Base-by-base conservation (phyloP, 64 coral and sea anemone genomes). In the Montipora cactus region DNA sequence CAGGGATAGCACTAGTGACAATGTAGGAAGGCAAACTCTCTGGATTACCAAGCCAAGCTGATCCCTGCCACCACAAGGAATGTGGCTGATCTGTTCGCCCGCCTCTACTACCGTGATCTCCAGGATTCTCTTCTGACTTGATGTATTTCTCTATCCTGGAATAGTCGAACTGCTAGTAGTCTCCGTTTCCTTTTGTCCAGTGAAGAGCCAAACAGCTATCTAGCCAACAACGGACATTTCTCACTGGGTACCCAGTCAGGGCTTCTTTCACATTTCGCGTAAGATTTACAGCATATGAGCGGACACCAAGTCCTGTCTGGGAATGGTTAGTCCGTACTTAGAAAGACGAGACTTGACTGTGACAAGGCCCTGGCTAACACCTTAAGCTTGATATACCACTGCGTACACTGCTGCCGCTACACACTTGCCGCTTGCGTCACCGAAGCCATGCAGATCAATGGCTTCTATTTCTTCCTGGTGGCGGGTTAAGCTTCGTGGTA, bases 41-140 rank as follows among this genome's bases (percentile, higher is more conserved):
- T 53, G 86, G 86, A 19, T 88, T 25, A 75, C 69, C 13, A 4
- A 88, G 86, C 86, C 86, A 88, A 2, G 47, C 47, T 50, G 86
- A 49, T 12, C 86, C 86, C 75, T n/a, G 2, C 86, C 86, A 88
- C 86, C 86, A 88, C 86, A 88, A 58, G 11, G 52, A 48, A 23
- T 47, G 9, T 19, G 67, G 71, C 49, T 73, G 37, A 62, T 87
- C 84, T 73, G 71, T 9, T 22, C 75, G 49, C 23, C 86, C 70
- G 50, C 86, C 89, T 47, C 77, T 44, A 62, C 62, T 90, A 21
- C 44, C 89, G 18, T 71, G 66, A 59, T 80, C 89, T 8, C 62
- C 89, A 8, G 77, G 78, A 47, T 91, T 91, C 8, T 64, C 59
- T 64, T 64, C 59, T 12, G 59, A 57, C 53, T 11, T 57, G 28